phyloP scores from a whole-genome alignment of 2,888 invertebrate species.

The Halocaridina rubra region DNA sequence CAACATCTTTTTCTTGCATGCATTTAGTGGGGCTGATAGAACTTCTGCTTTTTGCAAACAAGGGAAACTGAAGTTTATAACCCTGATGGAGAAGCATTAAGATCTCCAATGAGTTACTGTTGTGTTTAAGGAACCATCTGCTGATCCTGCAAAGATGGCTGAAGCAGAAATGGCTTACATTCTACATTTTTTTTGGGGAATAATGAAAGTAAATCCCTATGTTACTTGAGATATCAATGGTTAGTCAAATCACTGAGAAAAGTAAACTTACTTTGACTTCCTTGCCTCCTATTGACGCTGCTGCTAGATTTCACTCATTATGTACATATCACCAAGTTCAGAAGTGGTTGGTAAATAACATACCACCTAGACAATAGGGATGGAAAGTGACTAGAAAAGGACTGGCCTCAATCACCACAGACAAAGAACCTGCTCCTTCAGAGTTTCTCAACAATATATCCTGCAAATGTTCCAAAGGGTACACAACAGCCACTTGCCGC shows the following conservation, averaged over 20 bases:
- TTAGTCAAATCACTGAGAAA: neutral
- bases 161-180: neutral
- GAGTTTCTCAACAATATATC: too few relatives aligned
- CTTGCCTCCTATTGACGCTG: neutral
- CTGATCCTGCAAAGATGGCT: neutral
- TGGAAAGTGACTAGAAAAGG: conserved; percentile 10
- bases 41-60: neutral
- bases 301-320: neutral
- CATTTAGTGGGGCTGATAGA: neutral
- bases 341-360: conserved; percentile 16
- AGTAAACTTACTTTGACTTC: neutral
- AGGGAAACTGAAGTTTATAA: neutral
- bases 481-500: conserved; percentile 23
- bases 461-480: conserved; percentile 38
- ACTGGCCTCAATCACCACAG: conserved; percentile 33
- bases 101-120: neutral
- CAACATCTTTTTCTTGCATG: neutral
- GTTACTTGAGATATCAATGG: neutral
- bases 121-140: neutral
- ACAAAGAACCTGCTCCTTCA: conserved; percentile 32
- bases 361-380: conserved; percentile 19
- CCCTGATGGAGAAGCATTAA: neutral
- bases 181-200: neutral
- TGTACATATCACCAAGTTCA: neutral
- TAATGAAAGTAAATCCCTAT: too few relatives aligned